These are phyloP conservation scores for Limnephilus auricula DNA, from an alignment of 2,888 invertebrate species.

Conservation along the genomic window DNA sequence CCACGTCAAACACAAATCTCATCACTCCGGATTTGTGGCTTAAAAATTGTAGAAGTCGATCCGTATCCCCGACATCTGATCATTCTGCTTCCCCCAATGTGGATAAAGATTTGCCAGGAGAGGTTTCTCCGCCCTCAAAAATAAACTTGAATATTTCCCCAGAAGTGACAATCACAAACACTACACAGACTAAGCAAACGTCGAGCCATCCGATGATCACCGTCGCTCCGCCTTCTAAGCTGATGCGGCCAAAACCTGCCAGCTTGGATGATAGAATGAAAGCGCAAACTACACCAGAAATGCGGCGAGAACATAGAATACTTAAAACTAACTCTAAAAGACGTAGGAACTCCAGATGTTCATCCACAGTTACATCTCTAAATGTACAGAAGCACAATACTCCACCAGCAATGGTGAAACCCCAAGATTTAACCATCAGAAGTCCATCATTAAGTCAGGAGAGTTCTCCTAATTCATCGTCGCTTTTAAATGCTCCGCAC, in stretches of 20 bases:
- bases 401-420: slow-evolving; percentile 73
- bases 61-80: slow-evolving; percentile 79
- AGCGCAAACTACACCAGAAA: slow-evolving; percentile 73
- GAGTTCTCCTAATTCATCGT: slow-evolving; percentile 70
- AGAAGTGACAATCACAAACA: slow-evolving; percentile 69
- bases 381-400: slow-evolving; percentile 70
- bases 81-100: slow-evolving; percentile 78
- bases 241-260: slow-evolving; percentile 76
- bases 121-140: slow-evolving; percentile 66
- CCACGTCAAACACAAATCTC: slow-evolving; percentile 75
- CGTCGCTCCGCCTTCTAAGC: slow-evolving; percentile 81
- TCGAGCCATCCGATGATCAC: slow-evolving; percentile 79
- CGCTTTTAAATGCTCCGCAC: slow-evolving; percentile 69
- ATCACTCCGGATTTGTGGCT: slow-evolving; percentile 96
- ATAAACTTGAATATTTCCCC: slow-evolving; percentile 67
- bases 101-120: slow-evolving; percentile 68
- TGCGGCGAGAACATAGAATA: slow-evolving; percentile 72
- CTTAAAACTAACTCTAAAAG: slow-evolving; percentile 76
- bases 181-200: slow-evolving; percentile 72
- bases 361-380: slow-evolving; percentile 75
- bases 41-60: slow-evolving; percentile 85
- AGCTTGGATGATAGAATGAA: slow-evolving; percentile 71
- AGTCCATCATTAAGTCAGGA: slow-evolving; percentile 72
- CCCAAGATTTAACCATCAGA: slow-evolving; percentile 75
- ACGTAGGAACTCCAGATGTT: slow-evolving; percentile 74